Base-by-base conservation (phyloP, 1,140 invertebrate species). In the Anoplolepis gracilipes region DNA sequence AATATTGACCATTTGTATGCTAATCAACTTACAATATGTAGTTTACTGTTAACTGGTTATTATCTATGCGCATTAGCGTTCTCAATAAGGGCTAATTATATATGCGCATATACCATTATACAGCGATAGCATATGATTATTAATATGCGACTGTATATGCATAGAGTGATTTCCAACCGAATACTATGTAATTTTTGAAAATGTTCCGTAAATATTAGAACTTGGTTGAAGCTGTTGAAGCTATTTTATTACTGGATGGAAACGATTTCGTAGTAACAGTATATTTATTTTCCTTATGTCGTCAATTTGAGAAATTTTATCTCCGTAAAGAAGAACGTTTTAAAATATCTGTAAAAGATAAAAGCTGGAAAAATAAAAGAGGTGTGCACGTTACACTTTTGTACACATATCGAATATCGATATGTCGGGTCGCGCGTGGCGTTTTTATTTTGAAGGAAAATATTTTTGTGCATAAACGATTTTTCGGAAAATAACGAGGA, bases 391-490 rank as follows among this genome's bases (percentile, higher is more conserved):
- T 69, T 69, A 82, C 36, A 49, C 36, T 42, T 81, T 42, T 25
- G n/a, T 36, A 81, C 30, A 81, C 25, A 13, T 72, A 72, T 79
- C 65, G 64, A 67, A 69, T 81, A 53, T 67, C 49, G 33, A 81
- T 81, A 70, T 57, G 39, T 2, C 25, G 42, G n/a, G n/a, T 33
- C 62, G 64, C 53, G n/a, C 53, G n/a, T 49, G 16, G 53, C 62
- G 46, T 28, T 79, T 81, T 81, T 81, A 57, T 19, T 39, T 57
- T 49, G 25, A 79, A 22, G 33, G 46, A 28, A 72, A 72, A 59
- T 72, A 70, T 81, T 81, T 81, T 73, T 22, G n/a, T 16, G 53
- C 67, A 59, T 59, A 73, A 72, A 72, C n/a, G 53, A 61, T 36
- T 28, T 28, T 59, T 69, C 53, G 30, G 25, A 73, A 82, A 59